These are phyloP conservation scores for Amphilophus citrinellus DNA, from an alignment of 2,113 vertebrate genomes.

Conservation along the genomic window DNA sequence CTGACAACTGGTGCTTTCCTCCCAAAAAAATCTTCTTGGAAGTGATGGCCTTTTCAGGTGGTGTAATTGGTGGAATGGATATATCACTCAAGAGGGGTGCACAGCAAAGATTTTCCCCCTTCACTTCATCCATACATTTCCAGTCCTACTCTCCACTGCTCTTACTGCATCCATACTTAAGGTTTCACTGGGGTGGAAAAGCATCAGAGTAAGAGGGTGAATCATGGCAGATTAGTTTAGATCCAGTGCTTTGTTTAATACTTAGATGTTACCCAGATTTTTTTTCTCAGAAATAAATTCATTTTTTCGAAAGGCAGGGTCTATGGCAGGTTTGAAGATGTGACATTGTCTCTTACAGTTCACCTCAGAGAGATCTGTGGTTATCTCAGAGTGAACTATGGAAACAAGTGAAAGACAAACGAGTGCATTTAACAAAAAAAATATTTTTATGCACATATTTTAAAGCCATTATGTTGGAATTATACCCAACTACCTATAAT, in stretches of 20 bases:
- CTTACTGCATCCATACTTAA: not conserved
- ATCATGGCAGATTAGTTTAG: conserved; percentile 38
- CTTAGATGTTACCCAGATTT: not conserved
- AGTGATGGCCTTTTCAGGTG: conserved; percentile 77
- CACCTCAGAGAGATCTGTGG: not conserved
- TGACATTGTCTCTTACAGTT: not conserved
- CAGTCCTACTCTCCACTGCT: not conserved
- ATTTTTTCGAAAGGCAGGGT: not conserved
- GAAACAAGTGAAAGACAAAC: not conserved
- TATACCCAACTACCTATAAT: not conserved
- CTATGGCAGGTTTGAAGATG: not conserved
- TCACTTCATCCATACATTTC: conserved; percentile 33
- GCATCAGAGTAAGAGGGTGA: conserved; percentile 22
- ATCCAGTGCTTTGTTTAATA: conserved; percentile 12
- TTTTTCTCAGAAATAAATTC: not conserved
- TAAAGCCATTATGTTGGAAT: not conserved
- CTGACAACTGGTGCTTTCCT: conserved; percentile 78
- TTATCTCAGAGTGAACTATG: conserved; percentile 7
- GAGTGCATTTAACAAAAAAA: not conserved
- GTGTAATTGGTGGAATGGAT: conserved; percentile 50
- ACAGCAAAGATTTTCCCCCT: conserved; percentile 33
- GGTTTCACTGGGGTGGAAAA: conserved; percentile 27
- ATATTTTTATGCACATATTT: not conserved
- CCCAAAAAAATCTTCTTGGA: conserved; percentile 67
- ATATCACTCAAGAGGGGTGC: conserved; percentile 54